phyloP scores from a whole-genome alignment of 2,113 vertebrate genomes.

The Catharus fuscescens region DNA sequence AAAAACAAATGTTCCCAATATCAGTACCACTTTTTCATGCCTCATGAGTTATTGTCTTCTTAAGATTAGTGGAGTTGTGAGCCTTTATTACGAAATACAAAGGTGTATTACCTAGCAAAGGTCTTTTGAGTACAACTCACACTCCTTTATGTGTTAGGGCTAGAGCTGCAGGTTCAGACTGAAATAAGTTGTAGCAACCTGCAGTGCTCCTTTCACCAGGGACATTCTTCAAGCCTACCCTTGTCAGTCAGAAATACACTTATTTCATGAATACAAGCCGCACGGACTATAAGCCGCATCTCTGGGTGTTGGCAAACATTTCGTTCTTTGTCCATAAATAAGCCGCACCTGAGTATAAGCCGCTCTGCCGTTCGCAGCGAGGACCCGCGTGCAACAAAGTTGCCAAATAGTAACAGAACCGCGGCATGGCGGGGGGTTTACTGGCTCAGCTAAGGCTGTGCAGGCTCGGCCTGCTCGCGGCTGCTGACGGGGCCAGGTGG shows the following conservation, averaged over 20 bases:
- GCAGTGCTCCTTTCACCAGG: background rate
- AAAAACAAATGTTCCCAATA: background rate
- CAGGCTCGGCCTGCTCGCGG: too few species aligned
- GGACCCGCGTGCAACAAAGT: too few species aligned
- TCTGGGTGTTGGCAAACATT: too few species aligned
- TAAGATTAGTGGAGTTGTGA: background rate
- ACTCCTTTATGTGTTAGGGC: background rate
- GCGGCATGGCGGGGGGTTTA: too few species aligned
- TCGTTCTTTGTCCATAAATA: too few species aligned
- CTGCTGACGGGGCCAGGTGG: too few species aligned
- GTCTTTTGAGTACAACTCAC: background rate
- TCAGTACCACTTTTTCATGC: background rate
- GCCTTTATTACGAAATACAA: background rate
- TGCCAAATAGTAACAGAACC: too few species aligned
- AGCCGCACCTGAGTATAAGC: too few species aligned
- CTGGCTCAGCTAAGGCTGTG: too few species aligned
- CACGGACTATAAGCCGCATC: too few species aligned
- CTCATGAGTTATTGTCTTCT: background rate
- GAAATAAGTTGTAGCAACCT: background rate
- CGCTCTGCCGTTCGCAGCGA: too few species aligned
- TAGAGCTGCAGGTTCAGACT: background rate
- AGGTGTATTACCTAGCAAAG: background rate
- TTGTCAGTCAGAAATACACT: background rate
- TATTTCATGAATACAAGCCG: too few species aligned
- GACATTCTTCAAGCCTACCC: background rate